These are phyloP conservation scores for Orientallactaga bullata DNA, from an alignment of 2,113 vertebrate genomes.

Conservation along the genomic window DNA sequence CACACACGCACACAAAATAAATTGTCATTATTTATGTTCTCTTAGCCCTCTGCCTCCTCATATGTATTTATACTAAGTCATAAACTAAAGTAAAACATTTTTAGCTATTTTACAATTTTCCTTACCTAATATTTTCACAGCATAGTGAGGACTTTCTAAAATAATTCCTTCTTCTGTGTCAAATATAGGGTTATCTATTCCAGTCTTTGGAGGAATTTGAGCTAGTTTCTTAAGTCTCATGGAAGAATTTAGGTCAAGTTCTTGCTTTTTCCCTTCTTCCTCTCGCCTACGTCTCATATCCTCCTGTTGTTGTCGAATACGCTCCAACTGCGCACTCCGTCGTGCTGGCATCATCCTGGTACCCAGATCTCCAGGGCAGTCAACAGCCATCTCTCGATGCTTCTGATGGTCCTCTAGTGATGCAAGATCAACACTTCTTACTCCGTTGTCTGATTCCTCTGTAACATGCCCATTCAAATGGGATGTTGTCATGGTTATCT, in stretches of 20 bases:
- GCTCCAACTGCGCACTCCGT: slow-evolving; percentile 91
- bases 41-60: background rate
- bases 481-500: slow-evolving; percentile 93
- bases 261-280: slow-evolving; percentile 91
- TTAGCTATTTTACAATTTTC: slow-evolving; percentile 68
- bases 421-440: slow-evolving; percentile 88
- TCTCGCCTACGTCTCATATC: slow-evolving; percentile 93
- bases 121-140: slow-evolving; percentile 89
- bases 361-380: slow-evolving; percentile 96
- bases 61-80: slow-evolving; percentile 9
- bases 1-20: background rate
- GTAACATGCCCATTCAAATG: slow-evolving; percentile 95
- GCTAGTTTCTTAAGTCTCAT: slow-evolving; percentile 95
- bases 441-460: slow-evolving; percentile 92
- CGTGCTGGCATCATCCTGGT: slow-evolving; percentile 93
- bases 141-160: slow-evolving; percentile 88
- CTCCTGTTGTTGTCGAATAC: slow-evolving; percentile 95
- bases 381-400: slow-evolving; percentile 94
- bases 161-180: slow-evolving; percentile 92
- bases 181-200: slow-evolving; percentile 97
- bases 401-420: slow-evolving; percentile 88
- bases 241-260: slow-evolving; percentile 94
- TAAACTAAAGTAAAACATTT: slow-evolving; percentile 45
- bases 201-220: slow-evolving; percentile 94
- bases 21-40: background rate